phyloP scores from a whole-genome alignment of 2,797 vertebrate genomes.

The Merluccius polli region DNA sequence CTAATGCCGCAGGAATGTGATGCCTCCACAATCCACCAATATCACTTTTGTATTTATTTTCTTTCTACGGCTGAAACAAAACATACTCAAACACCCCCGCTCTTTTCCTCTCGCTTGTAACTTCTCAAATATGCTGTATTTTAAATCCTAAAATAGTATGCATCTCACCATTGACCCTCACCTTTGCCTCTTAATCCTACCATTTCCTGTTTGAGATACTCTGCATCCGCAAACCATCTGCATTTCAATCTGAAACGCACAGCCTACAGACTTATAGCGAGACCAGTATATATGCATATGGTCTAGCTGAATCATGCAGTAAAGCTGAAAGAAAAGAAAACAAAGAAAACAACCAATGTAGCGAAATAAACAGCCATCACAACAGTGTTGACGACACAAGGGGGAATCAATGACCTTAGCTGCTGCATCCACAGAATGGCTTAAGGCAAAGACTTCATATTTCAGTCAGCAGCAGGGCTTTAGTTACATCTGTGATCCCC shows the following conservation, averaged over 20 bases:
- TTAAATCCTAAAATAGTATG: neutral
- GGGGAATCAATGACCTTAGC: constrained; percentile 41
- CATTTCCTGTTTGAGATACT: neutral
- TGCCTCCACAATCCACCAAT: constrained; percentile 24
- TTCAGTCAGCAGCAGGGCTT: constrained; percentile 60
- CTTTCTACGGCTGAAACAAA: constrained; percentile 8
- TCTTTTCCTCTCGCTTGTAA: constrained; percentile 27
- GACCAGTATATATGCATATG: neutral
- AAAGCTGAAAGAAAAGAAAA: neutral
- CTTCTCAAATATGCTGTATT: constrained; percentile 3
- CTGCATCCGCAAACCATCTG: neutral
- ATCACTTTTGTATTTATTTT: constrained; percentile 22
- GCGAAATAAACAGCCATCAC: neutral
- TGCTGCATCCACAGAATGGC: constrained; percentile 43
- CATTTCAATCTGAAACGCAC: neutral
- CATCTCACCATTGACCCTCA: neutral
- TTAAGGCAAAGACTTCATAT: constrained; percentile 37
- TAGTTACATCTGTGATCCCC: constrained; percentile 40
- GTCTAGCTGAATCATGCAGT: neutral
- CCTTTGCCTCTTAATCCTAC: neutral
- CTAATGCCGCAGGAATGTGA: constrained; percentile 17
- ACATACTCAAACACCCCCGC: constrained; percentile 31
- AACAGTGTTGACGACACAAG: neutral
- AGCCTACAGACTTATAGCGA: neutral
- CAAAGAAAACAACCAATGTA: neutral